Evolutionary conservation across 2,797 vertebrate genomes (phyloP), one percentile per base, ranked within the genome.

Genomic region (Falco columbarius): DNA sequence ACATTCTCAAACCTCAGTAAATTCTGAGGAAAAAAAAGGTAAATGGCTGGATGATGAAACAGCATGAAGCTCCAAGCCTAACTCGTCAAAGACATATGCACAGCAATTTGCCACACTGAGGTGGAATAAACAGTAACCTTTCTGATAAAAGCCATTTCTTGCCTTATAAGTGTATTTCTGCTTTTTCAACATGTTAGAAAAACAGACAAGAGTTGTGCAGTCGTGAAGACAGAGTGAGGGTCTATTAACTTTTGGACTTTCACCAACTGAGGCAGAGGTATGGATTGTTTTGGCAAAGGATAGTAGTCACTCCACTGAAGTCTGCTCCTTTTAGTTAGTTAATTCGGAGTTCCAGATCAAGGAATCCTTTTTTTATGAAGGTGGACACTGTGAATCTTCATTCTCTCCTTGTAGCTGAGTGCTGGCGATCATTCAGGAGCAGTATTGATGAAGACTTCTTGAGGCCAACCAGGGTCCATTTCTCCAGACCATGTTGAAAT

Each of bases 1-100:
- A 46, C 52, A 88, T 93, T 92, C 63, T 55, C 14, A 59, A 59
- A 93, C 67, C 88, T 93, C 21, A 85, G 88, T 89, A 94, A 58
- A 46, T 54, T 85, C 36, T 61, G 55, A 68, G 74, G 42, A 77
- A 66, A 79, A 67, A 44, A 70, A 2, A 61, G 72, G 6, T n/a
- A 89, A 86, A 75, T 75, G n/a, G 32, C 3, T 81, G 54, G n/a
- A 51, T 81, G 52, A 85, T 59, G 12, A 91, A 96, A 87, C 11
- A 81, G 38, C 66, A 46, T 87, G 62, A 80, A 82, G 42, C 42
- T 94, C 63, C 59, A 89, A 62, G 17, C 6, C 32, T 32, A 83
- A 18, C 12, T 55, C 63, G 90, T 93, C 82, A 83, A 87, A 93
- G 65, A 47, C 8, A 40, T 61, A n/a, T 74, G 56, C 40, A 49